Base-by-base conservation (phyloP, 2,888 invertebrate genomes). In the Scaptomyza caliginosa region DNA sequence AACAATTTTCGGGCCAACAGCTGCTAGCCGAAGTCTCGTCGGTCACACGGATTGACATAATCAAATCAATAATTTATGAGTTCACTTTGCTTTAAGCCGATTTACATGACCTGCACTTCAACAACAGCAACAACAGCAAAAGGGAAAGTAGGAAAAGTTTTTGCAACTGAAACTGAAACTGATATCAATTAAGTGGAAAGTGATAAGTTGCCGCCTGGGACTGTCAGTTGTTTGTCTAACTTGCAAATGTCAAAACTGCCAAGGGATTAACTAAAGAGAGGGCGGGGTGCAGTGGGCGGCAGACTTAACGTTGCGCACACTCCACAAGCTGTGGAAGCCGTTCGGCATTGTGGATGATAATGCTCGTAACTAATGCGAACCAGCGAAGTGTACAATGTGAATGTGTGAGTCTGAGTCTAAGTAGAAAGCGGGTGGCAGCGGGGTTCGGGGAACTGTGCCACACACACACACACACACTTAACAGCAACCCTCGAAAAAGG, bases 11-110 rank as follows among this genome's bases (percentile, higher is more conserved):
- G 13, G 59, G 42, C 42, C 69, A 74, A 38, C 69, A 69, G 70
- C 77, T 63, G 72, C 48, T 52, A 34, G 50, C 30, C 49, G 38
- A 45, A 42, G 46, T 30, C 19, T 30, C 19, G 7, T 30, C 38
- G 54, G 24, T 34, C 48, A 58, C 60, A 65, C 70, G 77, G 73
- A 65, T 82, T 85, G 82, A 78, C 86, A 85, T 82, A 87, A 83
- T 87, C 83, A 72, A 85, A 87, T 83, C 86, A 83, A 83, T 87
- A 87, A 82, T 87, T 87, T 82, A 87, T 83, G 76, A 82, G 76
- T 82, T 73, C 79, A 85, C 88, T 83, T 77, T 68, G 74, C 83
- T 68, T 65, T 83, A 83, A 83, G 79, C 83, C 76, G 88, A 85
- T 83, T 83, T 82, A 71, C 77, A 73, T 75, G 59, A 82, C 85